Percentiles rank a stretch among this genome's conserved stretches.
These are phyloP conservation scores for Cydia fagiglandana DNA, from an alignment of 1,140 invertebrate species.

Conservation along the genomic window DNA sequence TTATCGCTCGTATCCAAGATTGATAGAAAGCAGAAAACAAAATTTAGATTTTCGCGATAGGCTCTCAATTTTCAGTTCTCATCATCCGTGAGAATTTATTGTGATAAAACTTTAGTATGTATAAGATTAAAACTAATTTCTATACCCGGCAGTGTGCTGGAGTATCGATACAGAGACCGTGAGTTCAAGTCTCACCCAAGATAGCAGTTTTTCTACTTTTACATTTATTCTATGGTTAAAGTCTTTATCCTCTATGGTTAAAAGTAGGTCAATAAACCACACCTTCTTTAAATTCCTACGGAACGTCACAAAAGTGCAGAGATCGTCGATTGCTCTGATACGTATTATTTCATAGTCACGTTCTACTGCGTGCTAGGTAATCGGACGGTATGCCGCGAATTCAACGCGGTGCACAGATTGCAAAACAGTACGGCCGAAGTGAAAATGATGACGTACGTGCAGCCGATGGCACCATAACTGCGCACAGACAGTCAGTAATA, in stretches of 20 bases:
- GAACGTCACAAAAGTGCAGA: slow-evolving; percentile 22
- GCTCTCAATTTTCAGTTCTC: not conserved
- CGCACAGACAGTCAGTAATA: not conserved
- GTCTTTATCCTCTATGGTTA: no score
- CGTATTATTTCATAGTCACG: slow-evolving; percentile 30
- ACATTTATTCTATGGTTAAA: no score
- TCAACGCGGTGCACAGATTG: slow-evolving; percentile 12
- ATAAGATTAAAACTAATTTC: no score
- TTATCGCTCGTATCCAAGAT: no score
- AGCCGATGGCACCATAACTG: not conserved
- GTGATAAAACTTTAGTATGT: no score
- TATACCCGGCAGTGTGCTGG: no score
- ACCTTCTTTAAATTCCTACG: not conserved
- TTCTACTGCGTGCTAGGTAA: slow-evolving; percentile 7
- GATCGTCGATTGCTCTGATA: slow-evolving; percentile 1
- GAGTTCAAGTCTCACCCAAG: no score
- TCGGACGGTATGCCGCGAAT: slow-evolving; percentile 19
- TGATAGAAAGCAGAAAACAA: no score
- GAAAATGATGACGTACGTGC: not conserved
- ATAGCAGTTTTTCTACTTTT: no score
- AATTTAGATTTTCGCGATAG: no score
- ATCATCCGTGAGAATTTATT: no score
- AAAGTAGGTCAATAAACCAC: not conserved
- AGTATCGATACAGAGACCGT: no score
- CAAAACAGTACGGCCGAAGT: slow-evolving; percentile 8